A percentile compares a stretch with the other conserved stretches of the same genome.
These are phyloP conservation scores for Pristionchus arcanus DNA, from an alignment of 2,888 invertebrate genomes.

Conservation along the genomic window DNA sequence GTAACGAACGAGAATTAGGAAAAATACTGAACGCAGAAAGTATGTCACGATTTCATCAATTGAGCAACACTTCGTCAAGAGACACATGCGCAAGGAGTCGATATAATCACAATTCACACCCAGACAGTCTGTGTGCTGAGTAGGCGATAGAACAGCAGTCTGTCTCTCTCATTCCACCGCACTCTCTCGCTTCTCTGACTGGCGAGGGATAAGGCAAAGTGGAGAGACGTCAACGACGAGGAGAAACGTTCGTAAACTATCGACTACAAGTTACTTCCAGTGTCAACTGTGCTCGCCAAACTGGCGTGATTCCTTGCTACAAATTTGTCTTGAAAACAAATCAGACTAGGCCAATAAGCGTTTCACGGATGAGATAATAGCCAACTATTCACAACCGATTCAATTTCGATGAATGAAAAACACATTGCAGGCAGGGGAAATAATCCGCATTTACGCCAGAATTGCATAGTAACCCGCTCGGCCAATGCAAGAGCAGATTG, in stretches of 20 bases:
- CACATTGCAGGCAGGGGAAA: too few relatives aligned
- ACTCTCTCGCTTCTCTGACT: neutral
- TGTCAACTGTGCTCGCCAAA: neutral
- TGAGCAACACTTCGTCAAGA: too few relatives aligned
- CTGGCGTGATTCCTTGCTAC: neutral
- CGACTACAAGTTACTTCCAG: neutral
- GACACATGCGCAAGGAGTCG: neutral
- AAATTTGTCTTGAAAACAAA: neutral
- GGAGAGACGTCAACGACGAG: neutral
- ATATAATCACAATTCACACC: neutral
- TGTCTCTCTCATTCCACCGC: neutral
- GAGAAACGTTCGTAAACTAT: constrained; percentile 2
- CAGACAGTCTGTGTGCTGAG: neutral
- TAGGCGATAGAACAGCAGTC: too few relatives aligned
- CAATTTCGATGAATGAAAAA: too few relatives aligned
- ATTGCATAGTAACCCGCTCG: too few relatives aligned
- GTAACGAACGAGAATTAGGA: too few relatives aligned
- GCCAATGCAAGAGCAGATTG: too few relatives aligned
- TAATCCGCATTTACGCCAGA: too few relatives aligned
- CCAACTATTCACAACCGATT: too few relatives aligned
- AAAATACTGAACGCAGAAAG: too few relatives aligned
- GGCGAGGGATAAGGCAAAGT: neutral
- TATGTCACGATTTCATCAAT: too few relatives aligned
- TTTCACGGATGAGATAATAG: neutral
- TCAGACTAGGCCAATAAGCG: neutral